Conservation (phyloP, 1,140 invertebrate species). For the Drosophila azteca region DNA sequence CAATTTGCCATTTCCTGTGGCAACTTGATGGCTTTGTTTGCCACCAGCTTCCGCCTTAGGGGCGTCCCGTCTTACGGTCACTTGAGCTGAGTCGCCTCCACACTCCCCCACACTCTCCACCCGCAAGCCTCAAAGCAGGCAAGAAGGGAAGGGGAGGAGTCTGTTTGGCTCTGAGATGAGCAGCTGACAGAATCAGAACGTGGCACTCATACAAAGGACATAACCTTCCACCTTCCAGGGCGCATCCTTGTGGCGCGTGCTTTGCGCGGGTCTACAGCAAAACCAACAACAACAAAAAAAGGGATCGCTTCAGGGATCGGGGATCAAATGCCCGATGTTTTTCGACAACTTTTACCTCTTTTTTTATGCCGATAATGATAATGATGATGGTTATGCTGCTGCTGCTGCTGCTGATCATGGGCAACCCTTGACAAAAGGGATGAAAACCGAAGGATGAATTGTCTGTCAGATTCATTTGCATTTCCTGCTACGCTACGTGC, state of each 20-base stretch:
- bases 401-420: constrained; percentile 4
- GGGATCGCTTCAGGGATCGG: constrained; percentile 11
- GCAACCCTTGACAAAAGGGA: constrained; percentile 52
- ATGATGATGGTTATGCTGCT: constrained; percentile 23
- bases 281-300: too few relatives aligned
- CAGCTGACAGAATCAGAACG: constrained; percentile 47
- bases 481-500: constrained; percentile 49
- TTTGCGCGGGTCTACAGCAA: constrained; percentile 25
- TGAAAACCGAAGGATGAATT: constrained; percentile 27
- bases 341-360: constrained; percentile 78
- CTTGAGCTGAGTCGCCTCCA: not conserved
- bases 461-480: constrained; percentile 82
- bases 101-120: too few relatives aligned
- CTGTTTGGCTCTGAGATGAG: not conserved
- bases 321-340: constrained; percentile 69
- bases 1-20: constrained; percentile 78
- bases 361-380: constrained; percentile 45
- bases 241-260: constrained; percentile 35
- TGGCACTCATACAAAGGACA: constrained; percentile 40
- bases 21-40: constrained; percentile 19
- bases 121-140: too few relatives aligned
- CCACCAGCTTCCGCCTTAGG: constrained; percentile 8
- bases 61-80: constrained; percentile 19
- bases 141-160: too few relatives aligned
- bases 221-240: constrained; percentile 1